Base-by-base conservation (phyloP, 2,113 vertebrate genomes). In the Actenoides hombroni region DNA sequence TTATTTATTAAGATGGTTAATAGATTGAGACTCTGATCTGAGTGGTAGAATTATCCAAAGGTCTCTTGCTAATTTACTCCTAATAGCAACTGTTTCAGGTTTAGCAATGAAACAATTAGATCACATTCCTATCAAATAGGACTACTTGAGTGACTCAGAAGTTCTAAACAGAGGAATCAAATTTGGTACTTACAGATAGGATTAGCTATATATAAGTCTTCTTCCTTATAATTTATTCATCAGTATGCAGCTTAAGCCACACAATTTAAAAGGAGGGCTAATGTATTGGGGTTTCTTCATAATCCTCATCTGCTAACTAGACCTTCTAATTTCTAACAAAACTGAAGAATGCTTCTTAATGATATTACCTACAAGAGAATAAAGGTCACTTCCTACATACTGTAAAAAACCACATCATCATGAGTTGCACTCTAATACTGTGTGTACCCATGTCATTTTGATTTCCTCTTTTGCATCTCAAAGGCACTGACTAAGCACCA, bases 31-130 rank as follows among this genome's bases (percentile, higher is more conserved):
- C 54, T 94, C 95, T 92, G 82, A 96, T 96, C 95, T 97, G 95
- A 97, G 82, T 87, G 94, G 91, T 76, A 88, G 64, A 96, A 96
- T 96, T 95, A 97, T 95, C 91, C 83, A 88, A 97, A 97, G 89
- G 88, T 87, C 51, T 59, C 81, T 96, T 78, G 86, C 73, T 96
- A 91, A 97, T 95, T 96, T 96, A 92, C 91, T 79, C 74, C 67
- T 88, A 96, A 97, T 86, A 91, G 87, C 63, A 96, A 82, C 86
- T 71, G 49, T 94, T 97, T 97, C 85, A 94, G 79, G 87, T 86
- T 95, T 95, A 86, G 57, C 49, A 95, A 91, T 94, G 88, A 97
- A 96, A 96, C 85, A 96, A 87, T 97, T 96, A 93, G 28, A 93
- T 78, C 86, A 90, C 56, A 61, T 92, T 87, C 63, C 83, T 91